Conservation (phyloP, 2,888 invertebrate species). For the Ophonus ardosiacus region DNA sequence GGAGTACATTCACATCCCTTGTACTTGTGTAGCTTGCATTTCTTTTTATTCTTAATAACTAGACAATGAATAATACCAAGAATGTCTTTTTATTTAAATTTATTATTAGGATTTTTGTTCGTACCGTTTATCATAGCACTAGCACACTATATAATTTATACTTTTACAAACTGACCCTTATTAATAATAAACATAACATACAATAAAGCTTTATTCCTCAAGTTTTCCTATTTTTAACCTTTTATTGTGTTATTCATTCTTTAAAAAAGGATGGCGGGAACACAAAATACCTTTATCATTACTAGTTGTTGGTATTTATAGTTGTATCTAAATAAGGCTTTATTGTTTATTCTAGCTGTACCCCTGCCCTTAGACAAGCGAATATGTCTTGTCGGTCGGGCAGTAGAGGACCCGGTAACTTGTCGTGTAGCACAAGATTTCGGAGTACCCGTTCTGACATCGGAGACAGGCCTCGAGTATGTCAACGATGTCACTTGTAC, state of each 20-base stretch:
- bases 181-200: slow-evolving; percentile 37
- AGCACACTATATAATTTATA: no score
- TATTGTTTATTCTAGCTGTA: slow-evolving; percentile 68
- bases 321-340: slow-evolving; percentile 9
- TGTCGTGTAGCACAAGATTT: slow-evolving; percentile 80
- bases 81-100: slow-evolving; percentile 21
- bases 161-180: slow-evolving; percentile 10
- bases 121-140: background rate
- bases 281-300: slow-evolving; percentile 36
- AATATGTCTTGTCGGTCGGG: slow-evolving; percentile 82
- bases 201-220: background rate
- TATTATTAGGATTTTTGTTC: background rate
- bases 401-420: slow-evolving; percentile 77
- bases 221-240: slow-evolving; percentile 3
- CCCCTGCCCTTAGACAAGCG: slow-evolving; percentile 77
- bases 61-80: background rate
- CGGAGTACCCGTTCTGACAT: slow-evolving; percentile 81
- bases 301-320: slow-evolving; percentile 31
- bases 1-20: slow-evolving; percentile 42
- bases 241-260: slow-evolving; percentile 26
- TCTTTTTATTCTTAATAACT: slow-evolving; percentile 4
- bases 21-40: slow-evolving; percentile 30
- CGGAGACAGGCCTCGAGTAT: slow-evolving; percentile 81
- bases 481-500: slow-evolving; percentile 79
- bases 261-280: slow-evolving; percentile 32